Percentiles rank a stretch among this genome's conserved stretches.
These are phyloP conservation scores for Saxidomus purpurata DNA, from an alignment of 1,140 invertebrate species.

Conservation along the genomic window DNA sequence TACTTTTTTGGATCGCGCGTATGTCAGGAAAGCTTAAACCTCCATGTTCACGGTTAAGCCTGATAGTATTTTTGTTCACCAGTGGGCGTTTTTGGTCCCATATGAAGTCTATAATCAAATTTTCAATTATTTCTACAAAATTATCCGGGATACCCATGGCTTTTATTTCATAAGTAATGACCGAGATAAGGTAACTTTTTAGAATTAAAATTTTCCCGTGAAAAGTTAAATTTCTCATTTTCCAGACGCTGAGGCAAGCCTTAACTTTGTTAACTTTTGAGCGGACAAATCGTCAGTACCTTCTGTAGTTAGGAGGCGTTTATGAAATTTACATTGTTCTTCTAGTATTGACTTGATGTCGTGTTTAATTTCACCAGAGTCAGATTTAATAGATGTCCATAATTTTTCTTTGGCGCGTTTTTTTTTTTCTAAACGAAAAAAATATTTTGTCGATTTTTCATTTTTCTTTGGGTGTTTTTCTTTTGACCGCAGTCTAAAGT, in stretches of 20 bases:
- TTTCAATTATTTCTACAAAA: neutral
- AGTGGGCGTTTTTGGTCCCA: no score
- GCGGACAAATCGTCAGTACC: neutral
- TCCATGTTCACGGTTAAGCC: neutral
- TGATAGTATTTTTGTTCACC: no score
- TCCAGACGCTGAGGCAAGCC: neutral
- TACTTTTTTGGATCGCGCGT: no score
- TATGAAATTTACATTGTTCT: no score
- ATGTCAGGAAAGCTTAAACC: no score
- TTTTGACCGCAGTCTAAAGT: neutral
- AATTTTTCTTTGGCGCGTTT: neutral
- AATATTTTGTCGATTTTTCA: neutral
- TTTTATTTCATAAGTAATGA: neutral
- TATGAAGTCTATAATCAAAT: no score
- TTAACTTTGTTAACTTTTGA: neutral
- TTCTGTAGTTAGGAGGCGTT: neutral
- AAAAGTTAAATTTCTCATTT: neutral
- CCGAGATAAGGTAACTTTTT: no score
- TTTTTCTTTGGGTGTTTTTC: neutral
- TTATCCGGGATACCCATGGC: neutral
- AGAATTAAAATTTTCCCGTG: neutral
- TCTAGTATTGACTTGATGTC: no score
- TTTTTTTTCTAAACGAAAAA: neutral
- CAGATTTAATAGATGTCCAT: neutral
- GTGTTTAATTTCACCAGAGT: neutral